A percentile compares a stretch with the other conserved stretches of the same genome.
These are phyloP conservation scores for Mallotus villosus DNA, from an alignment of 2,797 vertebrate genomes.

Conservation along the genomic window DNA sequence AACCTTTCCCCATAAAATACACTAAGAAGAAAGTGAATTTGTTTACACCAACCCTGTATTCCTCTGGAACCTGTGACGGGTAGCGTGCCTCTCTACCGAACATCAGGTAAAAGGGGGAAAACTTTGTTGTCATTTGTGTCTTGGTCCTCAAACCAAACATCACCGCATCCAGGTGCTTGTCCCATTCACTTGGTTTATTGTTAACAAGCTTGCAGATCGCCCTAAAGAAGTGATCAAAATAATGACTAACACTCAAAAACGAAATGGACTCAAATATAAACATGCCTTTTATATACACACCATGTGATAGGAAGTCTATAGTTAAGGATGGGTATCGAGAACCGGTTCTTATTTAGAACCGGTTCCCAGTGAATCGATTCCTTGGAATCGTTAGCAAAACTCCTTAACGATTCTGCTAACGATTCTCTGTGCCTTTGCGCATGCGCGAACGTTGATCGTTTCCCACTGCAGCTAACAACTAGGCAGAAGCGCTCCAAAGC, in stretches of 20 bases:
- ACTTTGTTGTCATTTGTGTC: not conserved
- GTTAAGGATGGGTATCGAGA: too few species aligned
- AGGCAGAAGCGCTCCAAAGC: too few species aligned
- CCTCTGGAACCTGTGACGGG: conserved; percentile 8
- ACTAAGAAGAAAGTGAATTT: too few species aligned
- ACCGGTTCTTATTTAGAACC: too few species aligned
- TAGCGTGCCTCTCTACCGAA: conserved; percentile 15
- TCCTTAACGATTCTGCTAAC: too few species aligned
- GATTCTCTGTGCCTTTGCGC: too few species aligned
- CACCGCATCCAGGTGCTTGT: not conserved
- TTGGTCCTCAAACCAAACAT: not conserved
- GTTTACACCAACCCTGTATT: not conserved
- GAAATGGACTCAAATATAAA: not conserved
- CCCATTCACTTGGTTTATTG: not conserved
- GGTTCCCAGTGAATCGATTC: too few species aligned
- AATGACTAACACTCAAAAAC: not conserved
- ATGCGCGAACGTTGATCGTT: too few species aligned
- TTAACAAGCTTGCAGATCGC: not conserved
- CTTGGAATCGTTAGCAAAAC: too few species aligned
- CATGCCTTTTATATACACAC: not conserved
- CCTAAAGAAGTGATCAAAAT: not conserved
- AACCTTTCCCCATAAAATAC: too few species aligned
- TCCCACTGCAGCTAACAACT: too few species aligned
- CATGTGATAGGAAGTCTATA: not conserved
- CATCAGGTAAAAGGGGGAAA: conserved; percentile 5